Conservation (phyloP, 2,797 vertebrate species). For the Steatocranus sp. region DNA sequence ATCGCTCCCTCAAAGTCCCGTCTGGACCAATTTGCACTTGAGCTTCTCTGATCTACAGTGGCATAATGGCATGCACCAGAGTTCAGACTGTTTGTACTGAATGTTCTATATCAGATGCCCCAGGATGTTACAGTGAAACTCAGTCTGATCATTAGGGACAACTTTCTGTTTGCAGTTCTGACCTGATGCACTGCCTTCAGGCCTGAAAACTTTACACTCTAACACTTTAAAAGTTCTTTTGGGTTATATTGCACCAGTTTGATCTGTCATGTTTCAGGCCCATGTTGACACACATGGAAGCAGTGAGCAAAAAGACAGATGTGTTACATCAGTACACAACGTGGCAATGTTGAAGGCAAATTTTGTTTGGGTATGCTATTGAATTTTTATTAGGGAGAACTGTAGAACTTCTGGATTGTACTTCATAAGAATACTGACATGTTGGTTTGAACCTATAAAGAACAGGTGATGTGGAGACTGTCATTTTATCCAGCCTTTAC, state of each 20-base stretch:
- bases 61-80: neutral
- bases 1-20: neutral
- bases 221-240: neutral
- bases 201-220: neutral
- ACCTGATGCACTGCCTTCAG: neutral
- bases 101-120: neutral
- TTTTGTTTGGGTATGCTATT: accelerated
- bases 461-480: neutral
- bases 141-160: neutral
- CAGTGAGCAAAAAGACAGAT: neutral
- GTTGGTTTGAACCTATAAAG: neutral
- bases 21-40: neutral
- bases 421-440: neutral
- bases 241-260: neutral
- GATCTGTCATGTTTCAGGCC: accelerated
- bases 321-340: neutral
- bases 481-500: neutral
- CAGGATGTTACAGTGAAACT: neutral
- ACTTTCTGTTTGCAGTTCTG: neutral
- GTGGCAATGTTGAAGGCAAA: accelerated
- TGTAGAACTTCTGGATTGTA: neutral
- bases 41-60: neutral
- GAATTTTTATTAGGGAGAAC: neutral
- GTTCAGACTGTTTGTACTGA: neutral
- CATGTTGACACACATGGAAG: neutral